A percentile compares a stretch with the other conserved stretches of the same genome.
Conservation (phyloP, 1,140 invertebrate genomes). For the Drosophila persimilis region DNA sequence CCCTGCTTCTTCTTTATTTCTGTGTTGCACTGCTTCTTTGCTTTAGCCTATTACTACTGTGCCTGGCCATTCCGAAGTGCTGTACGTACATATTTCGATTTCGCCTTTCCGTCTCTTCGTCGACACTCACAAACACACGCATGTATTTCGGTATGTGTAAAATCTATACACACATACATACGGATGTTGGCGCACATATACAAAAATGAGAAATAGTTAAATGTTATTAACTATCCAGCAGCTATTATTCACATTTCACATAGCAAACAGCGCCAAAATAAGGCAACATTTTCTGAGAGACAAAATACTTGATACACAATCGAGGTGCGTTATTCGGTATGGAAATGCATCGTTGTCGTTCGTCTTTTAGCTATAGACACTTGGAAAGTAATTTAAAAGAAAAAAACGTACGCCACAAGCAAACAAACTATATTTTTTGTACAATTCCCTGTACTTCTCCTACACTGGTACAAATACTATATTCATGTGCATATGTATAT, state of each 20-base stretch:
- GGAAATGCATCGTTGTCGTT: conserved; percentile 15
- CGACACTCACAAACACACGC: conserved; percentile 63
- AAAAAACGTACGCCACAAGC: conserved; percentile 15
- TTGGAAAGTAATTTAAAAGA: conserved; percentile 28
- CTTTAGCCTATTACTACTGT: conserved; percentile 71
- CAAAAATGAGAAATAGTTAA: conserved; percentile 51
- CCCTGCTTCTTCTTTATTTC: conserved; percentile 65
- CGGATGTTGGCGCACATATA: conserved; percentile 70
- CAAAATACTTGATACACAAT: background rate
- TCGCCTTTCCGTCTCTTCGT: conserved; percentile 62
- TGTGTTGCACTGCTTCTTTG: conserved; percentile 46
- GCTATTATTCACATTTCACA: conserved; percentile 10
- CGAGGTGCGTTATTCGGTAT: background rate
- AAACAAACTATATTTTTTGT: conserved; percentile 52
- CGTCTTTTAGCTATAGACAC: background rate
- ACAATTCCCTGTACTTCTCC: conserved; percentile 62
- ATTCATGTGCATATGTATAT: conserved; percentile 56
- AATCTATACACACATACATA: conserved; percentile 58
- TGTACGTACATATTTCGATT: conserved; percentile 70
- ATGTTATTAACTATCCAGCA: conserved; percentile 17
- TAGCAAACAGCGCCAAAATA: background rate
- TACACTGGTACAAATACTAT: conserved; percentile 55
- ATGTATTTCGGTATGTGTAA: conserved; percentile 56
- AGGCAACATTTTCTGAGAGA: background rate
- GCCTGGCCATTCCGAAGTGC: conserved; percentile 68